Percentiles rank a stretch among this genome's conserved stretches.
These are phyloP conservation scores for Toxotes chatareus DNA, from an alignment of 2,113 vertebrate genomes.

Conservation along the genomic window DNA sequence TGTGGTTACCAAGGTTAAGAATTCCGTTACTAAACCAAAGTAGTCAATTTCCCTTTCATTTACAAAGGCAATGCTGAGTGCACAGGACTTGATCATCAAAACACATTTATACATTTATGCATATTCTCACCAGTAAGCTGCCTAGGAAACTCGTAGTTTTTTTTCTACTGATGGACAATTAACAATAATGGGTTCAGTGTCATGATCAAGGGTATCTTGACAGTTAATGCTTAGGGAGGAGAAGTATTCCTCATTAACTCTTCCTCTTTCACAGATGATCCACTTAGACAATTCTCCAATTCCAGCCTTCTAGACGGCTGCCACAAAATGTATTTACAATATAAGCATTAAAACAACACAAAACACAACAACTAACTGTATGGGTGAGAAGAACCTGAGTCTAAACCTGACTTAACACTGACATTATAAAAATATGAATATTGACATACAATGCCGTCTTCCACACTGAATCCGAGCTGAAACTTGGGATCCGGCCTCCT, in stretches of 20 bases:
- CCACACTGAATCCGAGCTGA: slow-evolving; percentile 97
- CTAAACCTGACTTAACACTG: neutral
- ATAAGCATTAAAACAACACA: neutral
- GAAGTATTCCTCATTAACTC: neutral
- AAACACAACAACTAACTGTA: neutral
- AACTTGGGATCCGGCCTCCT: slow-evolving; percentile 90
- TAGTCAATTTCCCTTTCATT: too few relatives aligned
- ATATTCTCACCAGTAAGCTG: neutral
- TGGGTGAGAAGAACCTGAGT: neutral
- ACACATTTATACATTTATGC: neutral
- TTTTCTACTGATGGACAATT: neutral
- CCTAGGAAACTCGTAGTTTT: neutral
- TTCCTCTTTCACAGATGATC: neutral
- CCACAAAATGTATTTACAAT: neutral
- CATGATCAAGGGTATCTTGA: too few relatives aligned
- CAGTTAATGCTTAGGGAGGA: too few relatives aligned
- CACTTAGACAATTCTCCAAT: neutral
- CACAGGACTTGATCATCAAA: too few relatives aligned
- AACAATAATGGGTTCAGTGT: neutral
- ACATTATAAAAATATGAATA: neutral
- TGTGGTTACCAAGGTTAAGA: too few relatives aligned
- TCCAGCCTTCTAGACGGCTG: too few relatives aligned
- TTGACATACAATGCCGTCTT: slow-evolving; percentile 92
- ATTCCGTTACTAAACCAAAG: neutral
- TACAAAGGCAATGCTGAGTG: neutral